phyloP scores from a whole-genome alignment of 2,888 invertebrate genomes.

The Andrena dorsata region DNA sequence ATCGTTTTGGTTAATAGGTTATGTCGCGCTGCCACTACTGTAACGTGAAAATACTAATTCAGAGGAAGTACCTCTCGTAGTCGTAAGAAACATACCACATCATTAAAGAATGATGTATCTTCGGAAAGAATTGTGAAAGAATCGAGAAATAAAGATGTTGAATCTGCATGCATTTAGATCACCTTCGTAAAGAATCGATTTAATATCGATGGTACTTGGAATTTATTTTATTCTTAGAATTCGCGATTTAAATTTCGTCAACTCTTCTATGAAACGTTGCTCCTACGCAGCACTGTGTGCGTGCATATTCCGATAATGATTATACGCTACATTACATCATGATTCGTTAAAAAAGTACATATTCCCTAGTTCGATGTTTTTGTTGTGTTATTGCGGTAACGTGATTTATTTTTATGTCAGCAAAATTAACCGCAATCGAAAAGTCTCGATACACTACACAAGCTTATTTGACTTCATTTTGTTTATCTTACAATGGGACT shows the following conservation, averaged over 20 bases:
- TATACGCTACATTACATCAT: conserved; percentile 17
- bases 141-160: not conserved
- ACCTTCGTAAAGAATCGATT: not conserved
- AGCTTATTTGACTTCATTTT: not conserved
- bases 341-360: conserved; percentile 17
- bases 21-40: conserved; percentile 68
- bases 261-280: not conserved
- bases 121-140: conserved; percentile 32
- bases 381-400: not conserved
- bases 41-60: conserved; percentile 65
- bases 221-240: not conserved
- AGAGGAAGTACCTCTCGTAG: conserved; percentile 10
- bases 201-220: not conserved
- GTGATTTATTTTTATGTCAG: conserved; percentile 3
- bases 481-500: no score
- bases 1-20: conserved; percentile 58
- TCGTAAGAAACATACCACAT: conserved; percentile 24
- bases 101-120: conserved; percentile 27
- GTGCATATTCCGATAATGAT: conserved; percentile 14
- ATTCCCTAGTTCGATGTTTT: conserved; percentile 4
- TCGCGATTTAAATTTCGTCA: not conserved
- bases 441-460: not conserved
- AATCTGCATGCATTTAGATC: not conserved
- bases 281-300: conserved; percentile 1
- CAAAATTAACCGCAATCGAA: conserved; percentile 14